A percentile compares a stretch with the other conserved stretches of the same genome.
These are phyloP conservation scores for Araneus ventricosus DNA, from an alignment of 1,140 invertebrate species.

Conservation along the genomic window DNA sequence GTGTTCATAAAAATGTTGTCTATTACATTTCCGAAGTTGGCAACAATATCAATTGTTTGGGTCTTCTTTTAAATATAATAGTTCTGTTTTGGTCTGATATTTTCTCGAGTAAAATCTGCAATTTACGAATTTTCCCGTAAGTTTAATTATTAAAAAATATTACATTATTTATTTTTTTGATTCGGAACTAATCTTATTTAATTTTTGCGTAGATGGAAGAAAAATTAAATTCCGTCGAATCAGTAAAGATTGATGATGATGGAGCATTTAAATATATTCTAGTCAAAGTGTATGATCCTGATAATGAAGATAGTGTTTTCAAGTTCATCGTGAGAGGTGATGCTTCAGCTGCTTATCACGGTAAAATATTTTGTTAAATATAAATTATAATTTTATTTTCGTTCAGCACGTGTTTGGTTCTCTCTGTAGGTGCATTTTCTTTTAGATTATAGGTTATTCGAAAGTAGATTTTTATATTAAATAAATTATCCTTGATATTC, in stretches of 20 bases:
- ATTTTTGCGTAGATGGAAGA: conserved; percentile 52
- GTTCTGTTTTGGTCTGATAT: neutral
- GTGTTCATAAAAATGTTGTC: no score
- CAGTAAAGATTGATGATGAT: conserved; percentile 91
- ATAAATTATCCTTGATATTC: no score
- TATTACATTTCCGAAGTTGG: neutral
- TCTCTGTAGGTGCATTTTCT: neutral
- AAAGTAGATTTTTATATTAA: no score
- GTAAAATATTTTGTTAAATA: conserved; percentile 80
- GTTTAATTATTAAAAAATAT: neutral
- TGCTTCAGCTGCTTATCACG: conserved; percentile 85
- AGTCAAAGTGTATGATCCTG: conserved; percentile 85
- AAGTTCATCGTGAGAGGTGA: conserved; percentile 89
- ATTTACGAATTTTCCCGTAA: neutral
- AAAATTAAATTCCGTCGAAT: conserved; percentile 82
- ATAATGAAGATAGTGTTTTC: conserved; percentile 79
- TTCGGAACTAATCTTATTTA: neutral
- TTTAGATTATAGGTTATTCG: neutral
- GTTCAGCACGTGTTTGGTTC: neutral
- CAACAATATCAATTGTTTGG: neutral
- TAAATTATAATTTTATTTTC: neutral
- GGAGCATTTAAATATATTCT: conserved; percentile 94
- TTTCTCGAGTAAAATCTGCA: neutral
- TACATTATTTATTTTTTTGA: no score
- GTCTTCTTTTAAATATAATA: neutral